Evolutionary conservation across 2,113 vertebrate species (phyloP).

Genomic region (Ctenomys sociabilis): DNA sequence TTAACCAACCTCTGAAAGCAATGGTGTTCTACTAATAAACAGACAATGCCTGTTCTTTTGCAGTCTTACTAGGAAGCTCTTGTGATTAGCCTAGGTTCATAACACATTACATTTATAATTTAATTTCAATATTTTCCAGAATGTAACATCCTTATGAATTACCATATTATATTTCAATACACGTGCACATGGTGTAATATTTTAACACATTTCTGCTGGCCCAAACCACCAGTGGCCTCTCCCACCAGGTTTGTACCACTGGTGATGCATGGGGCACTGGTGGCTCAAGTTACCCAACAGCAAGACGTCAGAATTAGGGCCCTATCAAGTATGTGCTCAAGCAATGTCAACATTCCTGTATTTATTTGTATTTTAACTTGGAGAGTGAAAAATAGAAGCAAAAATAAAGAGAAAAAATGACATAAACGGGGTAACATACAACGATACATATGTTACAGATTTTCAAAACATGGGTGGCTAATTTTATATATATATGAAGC

Average conservation of each 20-base stretch:
- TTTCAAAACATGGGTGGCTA: too few species aligned
- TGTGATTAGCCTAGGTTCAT: not conserved
- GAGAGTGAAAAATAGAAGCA: too few species aligned
- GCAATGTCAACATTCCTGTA: not conserved
- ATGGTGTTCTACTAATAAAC: not conserved
- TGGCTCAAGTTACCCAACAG: not conserved
- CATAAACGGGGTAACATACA: too few species aligned
- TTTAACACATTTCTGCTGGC: not conserved
- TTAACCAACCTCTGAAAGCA: not conserved
- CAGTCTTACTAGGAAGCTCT: not conserved
- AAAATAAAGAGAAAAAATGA: too few species aligned
- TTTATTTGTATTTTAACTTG: too few species aligned
- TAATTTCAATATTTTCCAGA: not conserved
- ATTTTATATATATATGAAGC: too few species aligned
- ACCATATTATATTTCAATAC: not conserved
- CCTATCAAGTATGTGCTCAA: not conserved
- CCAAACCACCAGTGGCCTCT: not conserved
- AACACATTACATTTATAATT: not conserved
- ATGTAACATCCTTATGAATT: not conserved
- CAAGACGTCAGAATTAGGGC: not conserved
- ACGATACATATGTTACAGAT: too few species aligned
- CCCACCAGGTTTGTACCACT: not conserved
- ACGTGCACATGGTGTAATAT: not conserved
- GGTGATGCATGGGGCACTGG: not conserved
- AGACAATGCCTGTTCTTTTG: not conserved